A percentile compares a stretch with the other conserved stretches of the same genome.
Evolutionary conservation across 92 coral and sea anemone species (phyloP).

Genomic region (Siderastrea radians): DNA sequence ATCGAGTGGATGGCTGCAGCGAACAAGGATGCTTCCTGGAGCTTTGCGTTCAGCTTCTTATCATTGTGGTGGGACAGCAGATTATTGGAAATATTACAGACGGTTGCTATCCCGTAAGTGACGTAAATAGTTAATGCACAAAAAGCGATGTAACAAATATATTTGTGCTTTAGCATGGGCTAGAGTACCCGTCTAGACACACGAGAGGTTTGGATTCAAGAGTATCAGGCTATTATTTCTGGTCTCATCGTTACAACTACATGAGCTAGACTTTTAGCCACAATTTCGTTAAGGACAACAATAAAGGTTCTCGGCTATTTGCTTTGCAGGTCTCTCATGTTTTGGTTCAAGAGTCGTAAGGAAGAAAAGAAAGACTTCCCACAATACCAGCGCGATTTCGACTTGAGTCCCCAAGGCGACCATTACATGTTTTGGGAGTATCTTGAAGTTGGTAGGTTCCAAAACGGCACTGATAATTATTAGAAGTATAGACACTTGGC

Average conservation of each 20-base stretch:
- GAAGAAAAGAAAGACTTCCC: conserved; percentile 63
- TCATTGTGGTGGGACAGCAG: conserved; percentile 99
- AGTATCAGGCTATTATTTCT: background rate
- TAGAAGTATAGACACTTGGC: too few species aligned
- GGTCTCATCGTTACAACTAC: background rate
- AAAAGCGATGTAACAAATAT: too few species aligned
- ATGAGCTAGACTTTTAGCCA: background rate
- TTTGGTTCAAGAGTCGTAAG: conserved; percentile 76
- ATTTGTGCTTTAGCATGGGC: too few species aligned
- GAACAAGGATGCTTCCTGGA: conserved; percentile 98
- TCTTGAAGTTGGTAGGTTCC: conserved; percentile 91
- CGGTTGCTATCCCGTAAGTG: conserved; percentile 94
- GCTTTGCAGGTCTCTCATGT: conserved; percentile 54
- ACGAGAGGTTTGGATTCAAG: background rate
- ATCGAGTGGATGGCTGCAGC: conserved; percentile 94
- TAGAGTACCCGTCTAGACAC: too few species aligned
- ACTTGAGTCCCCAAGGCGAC: conserved; percentile 76
- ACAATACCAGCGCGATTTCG: conserved; percentile 89
- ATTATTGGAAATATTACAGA: conserved; percentile 95
- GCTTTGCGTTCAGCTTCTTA: conserved; percentile 91
- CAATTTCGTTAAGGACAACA: background rate
- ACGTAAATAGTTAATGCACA: background rate
- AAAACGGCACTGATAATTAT: background rate
- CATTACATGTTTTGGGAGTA: conserved; percentile 99
- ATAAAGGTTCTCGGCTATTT: background rate